Base-by-base conservation (phyloP, 2,797 vertebrate species). In the Smutsia gigantea region DNA sequence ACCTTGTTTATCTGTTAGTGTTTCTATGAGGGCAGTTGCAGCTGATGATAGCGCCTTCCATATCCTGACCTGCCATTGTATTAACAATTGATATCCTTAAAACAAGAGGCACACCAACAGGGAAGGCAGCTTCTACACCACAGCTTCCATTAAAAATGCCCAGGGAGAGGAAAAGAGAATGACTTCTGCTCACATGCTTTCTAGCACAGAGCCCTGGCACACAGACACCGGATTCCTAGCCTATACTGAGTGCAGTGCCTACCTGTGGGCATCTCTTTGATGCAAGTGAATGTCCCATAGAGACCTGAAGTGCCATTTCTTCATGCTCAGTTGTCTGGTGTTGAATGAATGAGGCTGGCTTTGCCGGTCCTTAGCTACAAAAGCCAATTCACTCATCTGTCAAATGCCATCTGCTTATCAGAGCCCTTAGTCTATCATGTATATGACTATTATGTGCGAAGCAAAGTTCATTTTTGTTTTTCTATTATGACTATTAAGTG, bases 11-110 rank as follows among this genome's bases (percentile, higher is more conserved):
- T 95, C 97, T 55, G 42, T 97, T 85, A 90, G 94, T 88, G 93
- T 96, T 95, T 98, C 96, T 96, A 96, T 8, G 90, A 97, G 96
- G 97, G 82, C 0, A 3, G 87, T 96, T 88, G 84, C 61, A 90
- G 90, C 94, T 98, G 97, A 98, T 97, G 87, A 93, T 78, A 75
- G 55, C 53, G 59, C 95, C 98, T 98, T 98, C 97, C 94, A 95
- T 95, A 97, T 97, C 39, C 93, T 96, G 97, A 94, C 83, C 91
- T 64, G 17, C 95, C 6, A 0, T 57, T 92, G 63, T 59, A 2
- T 86, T 90, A 87, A 92, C 81, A 87, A 98, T 98, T 96, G n/a
- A 98, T 98, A 98, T 9, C 59, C 37, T 84, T 93, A 87, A 68
- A 94, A 79, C 55, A 85, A 87, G 91, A 85, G 69, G 14, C 63